A percentile compares a stretch with the other conserved stretches of the same genome.
Evolutionary conservation across 1,140 invertebrate genomes (phyloP).

Genomic region (Drosophila littoralis): DNA sequence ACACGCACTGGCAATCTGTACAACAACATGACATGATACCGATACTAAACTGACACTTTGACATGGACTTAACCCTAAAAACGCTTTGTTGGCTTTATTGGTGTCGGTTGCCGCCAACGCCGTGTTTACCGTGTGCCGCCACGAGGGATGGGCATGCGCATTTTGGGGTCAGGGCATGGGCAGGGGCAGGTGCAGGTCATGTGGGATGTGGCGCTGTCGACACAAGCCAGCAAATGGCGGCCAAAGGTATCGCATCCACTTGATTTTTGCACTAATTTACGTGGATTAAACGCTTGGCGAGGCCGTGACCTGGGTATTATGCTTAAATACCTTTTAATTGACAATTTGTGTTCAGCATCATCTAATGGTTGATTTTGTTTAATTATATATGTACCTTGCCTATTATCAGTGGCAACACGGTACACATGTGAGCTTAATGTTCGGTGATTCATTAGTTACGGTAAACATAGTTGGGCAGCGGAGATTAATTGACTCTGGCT

Average conservation of each 20-base stretch:
- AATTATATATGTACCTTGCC: slow-evolving; percentile 50
- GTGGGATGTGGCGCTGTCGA: slow-evolving; percentile 17
- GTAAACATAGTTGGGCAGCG: slow-evolving; percentile 10
- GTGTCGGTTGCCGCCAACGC: slow-evolving; percentile 67
- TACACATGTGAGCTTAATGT: slow-evolving; percentile 32
- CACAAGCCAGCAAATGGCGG: slow-evolving; percentile 11
- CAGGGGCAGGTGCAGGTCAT: not conserved
- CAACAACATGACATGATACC: slow-evolving; percentile 84
- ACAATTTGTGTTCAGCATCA: slow-evolving; percentile 74
- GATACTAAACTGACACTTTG: slow-evolving; percentile 85
- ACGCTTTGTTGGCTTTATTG: slow-evolving; percentile 83
- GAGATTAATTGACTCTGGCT: slow-evolving; percentile 7
- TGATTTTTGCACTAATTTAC: slow-evolving; percentile 83
- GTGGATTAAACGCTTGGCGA: slow-evolving; percentile 69
- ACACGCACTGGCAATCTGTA: slow-evolving; percentile 39
- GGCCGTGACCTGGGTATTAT: slow-evolving; percentile 73
- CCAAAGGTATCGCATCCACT: slow-evolving; percentile 70
- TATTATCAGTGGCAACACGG: not conserved
- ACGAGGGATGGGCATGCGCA: not conserved
- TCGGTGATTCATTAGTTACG: slow-evolving; percentile 22
- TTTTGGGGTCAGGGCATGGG: not conserved
- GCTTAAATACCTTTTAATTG: slow-evolving; percentile 84
- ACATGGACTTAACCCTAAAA: slow-evolving; percentile 84
- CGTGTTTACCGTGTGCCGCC: slow-evolving; percentile 42
- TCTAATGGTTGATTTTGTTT: slow-evolving; percentile 70